Evolutionary conservation across 1,140 invertebrate genomes (phyloP), one percentile per base, ranked within the genome.

Genomic region (Kradibia gibbosae): DNA sequence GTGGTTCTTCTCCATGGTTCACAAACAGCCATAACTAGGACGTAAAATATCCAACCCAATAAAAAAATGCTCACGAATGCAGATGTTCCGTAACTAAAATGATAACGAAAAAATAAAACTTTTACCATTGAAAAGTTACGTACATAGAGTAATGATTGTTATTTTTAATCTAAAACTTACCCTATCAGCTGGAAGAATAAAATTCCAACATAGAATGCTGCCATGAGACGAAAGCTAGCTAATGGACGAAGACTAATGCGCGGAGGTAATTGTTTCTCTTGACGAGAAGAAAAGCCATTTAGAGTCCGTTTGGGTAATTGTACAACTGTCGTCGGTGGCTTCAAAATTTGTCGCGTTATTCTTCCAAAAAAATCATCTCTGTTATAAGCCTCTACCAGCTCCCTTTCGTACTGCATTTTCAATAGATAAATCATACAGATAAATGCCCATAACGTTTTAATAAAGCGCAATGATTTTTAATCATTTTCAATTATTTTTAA

Each of bases 241-340:
- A 95, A 89, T 67, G 92, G 88, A 57, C 96, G 91, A 20, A 97
- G 89, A 85, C 94, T 95, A 17, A 97, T 74, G 78, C 96, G 91
- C 5, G 96, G 94, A 1, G 94, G 94, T 20, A 95, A 86, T 11
- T 93, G 88, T 84, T 92, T 89, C 80, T 92, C 89, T 0, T 93
- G 89, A 17, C 93, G 87, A 42, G 90, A 91, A 42, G 93, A 92
- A 74, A 93, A 92, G 70, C 93, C 92, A 55, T 90, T 88, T 3
- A 88, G 86, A 3, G 92, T 92, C 76, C 91, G 87, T 94, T 95
- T 85, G 91, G 93, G 86, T 92, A 94, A 78, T 88, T 92, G 81
- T 90, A 92, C 83, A 22, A 94, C 92, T 10, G 91, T 92, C 5
- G 92, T 92, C 3, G 96, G 95, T 31, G 93, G 91, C 48, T 92